Evolutionary conservation across 2,888 invertebrate genomes (phyloP).

Genomic region (Eilema sororculum): DNA sequence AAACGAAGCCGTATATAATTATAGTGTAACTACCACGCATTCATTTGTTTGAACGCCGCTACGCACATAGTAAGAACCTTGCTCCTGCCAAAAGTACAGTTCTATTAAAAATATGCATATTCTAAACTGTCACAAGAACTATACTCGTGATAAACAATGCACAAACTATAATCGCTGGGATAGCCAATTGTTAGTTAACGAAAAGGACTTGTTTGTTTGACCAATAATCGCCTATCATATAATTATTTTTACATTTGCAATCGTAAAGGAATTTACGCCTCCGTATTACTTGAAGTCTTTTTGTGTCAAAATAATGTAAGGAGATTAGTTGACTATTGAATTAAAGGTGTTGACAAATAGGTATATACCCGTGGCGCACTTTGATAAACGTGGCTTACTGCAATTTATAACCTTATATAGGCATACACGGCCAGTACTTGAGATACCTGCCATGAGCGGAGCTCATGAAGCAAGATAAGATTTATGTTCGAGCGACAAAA

Average conservation of each 20-base stretch:
- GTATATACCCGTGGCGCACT: not conserved
- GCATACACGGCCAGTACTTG: not conserved
- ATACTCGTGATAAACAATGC: conserved; percentile 37
- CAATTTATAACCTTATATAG: conserved; percentile 14
- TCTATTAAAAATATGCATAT: conserved; percentile 25
- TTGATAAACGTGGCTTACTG: conserved; percentile 17
- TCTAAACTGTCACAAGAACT: conserved; percentile 55
- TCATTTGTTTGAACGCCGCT: conserved; percentile 49
- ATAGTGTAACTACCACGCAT: conserved; percentile 30
- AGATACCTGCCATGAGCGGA: not conserved
- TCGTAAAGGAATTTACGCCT: conserved; percentile 25
- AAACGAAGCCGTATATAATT: conserved; percentile 7
- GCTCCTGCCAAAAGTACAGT: conserved; percentile 54
- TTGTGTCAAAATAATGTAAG: not conserved
- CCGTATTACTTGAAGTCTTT: conserved; percentile 10
- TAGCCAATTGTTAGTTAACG: conserved; percentile 32
- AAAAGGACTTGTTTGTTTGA: conserved; percentile 38
- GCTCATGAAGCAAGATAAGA: not conserved
- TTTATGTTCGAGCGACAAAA: conserved; percentile 23
- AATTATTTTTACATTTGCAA: conserved; percentile 36
- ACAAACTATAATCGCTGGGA: conserved; percentile 53
- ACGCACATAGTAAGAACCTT: conserved; percentile 45
- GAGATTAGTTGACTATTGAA: conserved; percentile 28
- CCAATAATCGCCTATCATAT: conserved; percentile 36
- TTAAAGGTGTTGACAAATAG: conserved; percentile 26